A percentile compares a stretch with the other conserved stretches of the same genome.
These are phyloP conservation scores for Zonitis immaculata DNA, from an alignment of 2,888 invertebrate genomes.

Conservation along the genomic window DNA sequence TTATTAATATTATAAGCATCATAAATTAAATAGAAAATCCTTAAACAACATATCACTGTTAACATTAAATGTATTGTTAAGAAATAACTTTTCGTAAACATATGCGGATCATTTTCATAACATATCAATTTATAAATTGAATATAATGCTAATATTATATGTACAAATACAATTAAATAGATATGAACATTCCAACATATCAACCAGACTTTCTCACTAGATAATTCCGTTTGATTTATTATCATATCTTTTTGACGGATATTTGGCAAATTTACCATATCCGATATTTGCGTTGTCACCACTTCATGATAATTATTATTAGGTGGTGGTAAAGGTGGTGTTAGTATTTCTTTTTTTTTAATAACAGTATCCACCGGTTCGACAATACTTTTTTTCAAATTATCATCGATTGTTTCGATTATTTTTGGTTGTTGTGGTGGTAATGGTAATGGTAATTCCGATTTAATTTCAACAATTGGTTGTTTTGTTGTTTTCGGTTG, in stretches of 20 bases:
- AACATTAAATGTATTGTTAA: constrained; percentile 78
- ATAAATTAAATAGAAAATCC: constrained; percentile 83
- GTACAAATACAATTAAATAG: constrained; percentile 79
- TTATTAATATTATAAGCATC: constrained; percentile 88
- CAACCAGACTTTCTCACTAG: constrained; percentile 60
- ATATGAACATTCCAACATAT: constrained; percentile 91
- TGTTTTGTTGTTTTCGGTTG: constrained; percentile 30
- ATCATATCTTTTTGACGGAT: constrained; percentile 49
- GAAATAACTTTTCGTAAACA: constrained; percentile 85
- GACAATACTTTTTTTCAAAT: too few relatives aligned
- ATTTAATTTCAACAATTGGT: constrained; percentile 10
- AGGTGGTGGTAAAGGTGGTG: too few relatives aligned
- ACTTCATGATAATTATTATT: too few relatives aligned
- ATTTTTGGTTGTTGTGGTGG: too few relatives aligned
- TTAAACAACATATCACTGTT: constrained; percentile 73
- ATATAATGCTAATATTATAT: constrained; percentile 77
- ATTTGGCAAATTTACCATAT: constrained; percentile 59
- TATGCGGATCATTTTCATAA: constrained; percentile 79
- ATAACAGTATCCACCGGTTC: too few relatives aligned
- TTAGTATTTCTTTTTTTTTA: too few relatives aligned
- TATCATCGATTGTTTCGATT: too few relatives aligned
- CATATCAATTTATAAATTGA: constrained; percentile 82
- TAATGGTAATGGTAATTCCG: too few relatives aligned
- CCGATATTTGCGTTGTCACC: constrained; percentile 46
- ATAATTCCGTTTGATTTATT: constrained; percentile 34